phyloP scores from a whole-genome alignment of 2,888 invertebrate species.

The Trilocha varians region DNA sequence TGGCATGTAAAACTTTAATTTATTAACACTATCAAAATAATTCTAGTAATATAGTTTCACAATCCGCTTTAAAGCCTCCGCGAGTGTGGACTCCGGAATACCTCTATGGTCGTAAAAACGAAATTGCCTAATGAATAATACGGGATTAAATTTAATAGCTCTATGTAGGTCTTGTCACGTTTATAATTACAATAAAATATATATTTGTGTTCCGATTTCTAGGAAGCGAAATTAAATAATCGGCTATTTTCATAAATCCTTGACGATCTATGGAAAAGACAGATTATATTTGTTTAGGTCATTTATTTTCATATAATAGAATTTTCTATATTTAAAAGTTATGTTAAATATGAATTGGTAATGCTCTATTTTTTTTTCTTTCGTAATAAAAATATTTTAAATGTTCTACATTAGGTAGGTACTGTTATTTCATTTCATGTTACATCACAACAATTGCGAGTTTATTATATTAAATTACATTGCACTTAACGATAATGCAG shows the following conservation, averaged over 20 bases:
- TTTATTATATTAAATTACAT: neutral
- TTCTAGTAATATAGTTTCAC: slow-evolving; percentile 32
- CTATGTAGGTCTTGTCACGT: slow-evolving; percentile 28
- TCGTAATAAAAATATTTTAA: too few relatives aligned
- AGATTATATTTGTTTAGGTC: too few relatives aligned
- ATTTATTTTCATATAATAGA: too few relatives aligned
- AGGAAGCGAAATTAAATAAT: too few relatives aligned
- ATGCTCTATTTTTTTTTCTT: too few relatives aligned
- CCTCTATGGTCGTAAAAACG: slow-evolving; percentile 34
- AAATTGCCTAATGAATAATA: slow-evolving; percentile 45
- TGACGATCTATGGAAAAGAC: too few relatives aligned
- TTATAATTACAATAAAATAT: slow-evolving; percentile 17
- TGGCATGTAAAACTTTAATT: slow-evolving; percentile 25
- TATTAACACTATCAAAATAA: slow-evolving; percentile 37
- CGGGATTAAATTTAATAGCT: slow-evolving; percentile 38
- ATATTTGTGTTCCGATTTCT: neutral
- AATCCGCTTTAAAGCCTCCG: slow-evolving; percentile 27
- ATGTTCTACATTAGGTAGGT: too few relatives aligned
- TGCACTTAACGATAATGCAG: neutral
- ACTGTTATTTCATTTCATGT: too few relatives aligned
- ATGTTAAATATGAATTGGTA: too few relatives aligned
- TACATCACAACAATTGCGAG: too few relatives aligned
- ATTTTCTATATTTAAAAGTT: too few relatives aligned
- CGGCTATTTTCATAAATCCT: too few relatives aligned
- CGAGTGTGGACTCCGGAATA: slow-evolving; percentile 23